Evolutionary conservation across 23 tunicate genomes (phyloP), one percentile per base, ranked within the genome.

Genomic region (Aplidium turbinatum): DNA sequence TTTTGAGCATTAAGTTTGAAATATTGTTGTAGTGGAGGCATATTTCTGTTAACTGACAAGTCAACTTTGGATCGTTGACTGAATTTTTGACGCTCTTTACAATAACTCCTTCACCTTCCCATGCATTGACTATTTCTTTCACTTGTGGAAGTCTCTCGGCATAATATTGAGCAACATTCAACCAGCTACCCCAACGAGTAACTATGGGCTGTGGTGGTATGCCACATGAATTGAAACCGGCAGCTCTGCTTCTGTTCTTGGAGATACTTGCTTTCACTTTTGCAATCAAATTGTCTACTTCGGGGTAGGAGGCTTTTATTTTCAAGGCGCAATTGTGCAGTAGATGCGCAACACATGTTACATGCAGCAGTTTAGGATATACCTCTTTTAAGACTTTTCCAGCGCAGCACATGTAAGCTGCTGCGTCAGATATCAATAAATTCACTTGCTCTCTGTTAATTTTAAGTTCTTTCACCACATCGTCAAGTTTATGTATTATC

Each of bases 171-270:
- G 52, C 52, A 35, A 24, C 52, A 66, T 66, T 16, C 73, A 38
- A 66, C 73, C 73, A 66, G 29, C 73, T 66, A 4, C 73, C 52
- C 73, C 73, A 66, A 38, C 73, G 29, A 66, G 27, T 66, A 38
- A 66, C 73, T 38, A 38, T 18, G 25, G 73, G 73, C 73, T 66
- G 73, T 4, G 52, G 73, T 21, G 52, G 73, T 66, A 31, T 38
- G 25, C 73, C 73, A 38, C 73, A 66, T 6, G 11, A 3, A 33
- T 66, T 23, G 29, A 66, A 66, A 23, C 38, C 52, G 7, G 73
- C 73, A 66, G 73, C 52, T 66, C 73, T 66, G 73, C 73, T 66
- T 66, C 52, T 66, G 27, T 66, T 66, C 52, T 66, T 66, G 73
- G 29, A 31, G 29, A 38, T 38, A 23, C 52, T 66, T 66, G 73